A percentile compares a stretch with the other conserved stretches of the same genome.
Evolutionary conservation across 2,797 vertebrate species (phyloP).

Genomic region (Peromyscus nudipes): DNA sequence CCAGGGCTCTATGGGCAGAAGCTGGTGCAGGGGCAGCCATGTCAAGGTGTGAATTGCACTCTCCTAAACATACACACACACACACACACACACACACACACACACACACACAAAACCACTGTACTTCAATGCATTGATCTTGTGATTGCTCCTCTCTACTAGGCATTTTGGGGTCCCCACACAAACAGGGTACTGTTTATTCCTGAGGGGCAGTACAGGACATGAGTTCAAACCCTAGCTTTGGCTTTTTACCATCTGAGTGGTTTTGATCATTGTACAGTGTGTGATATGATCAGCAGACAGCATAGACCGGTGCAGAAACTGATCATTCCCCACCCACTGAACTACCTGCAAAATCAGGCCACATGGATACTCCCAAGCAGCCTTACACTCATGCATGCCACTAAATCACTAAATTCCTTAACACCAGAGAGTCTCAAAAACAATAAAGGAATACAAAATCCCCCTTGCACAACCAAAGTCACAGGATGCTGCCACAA

Average conservation of each 20-base stretch:
- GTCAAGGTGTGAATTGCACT: not conserved
- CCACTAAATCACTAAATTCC: not conserved
- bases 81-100: not conserved
- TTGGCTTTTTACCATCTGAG: accelerated
- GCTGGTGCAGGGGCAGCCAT: not conserved
- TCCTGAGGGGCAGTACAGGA: not conserved
- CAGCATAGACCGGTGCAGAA: not conserved
- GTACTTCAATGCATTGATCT: not conserved
- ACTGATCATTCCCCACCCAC: accelerated
- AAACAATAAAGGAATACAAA: not conserved
- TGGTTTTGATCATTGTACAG: no score
- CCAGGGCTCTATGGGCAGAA: not conserved
- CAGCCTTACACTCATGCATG: accelerated
- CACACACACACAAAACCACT: not conserved
- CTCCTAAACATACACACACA: not conserved
- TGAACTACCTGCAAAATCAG: not conserved
- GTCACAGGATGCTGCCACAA: not conserved
- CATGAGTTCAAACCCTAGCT: not conserved
- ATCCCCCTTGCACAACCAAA: no score
- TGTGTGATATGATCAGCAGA: no score
- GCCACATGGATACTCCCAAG: accelerated
- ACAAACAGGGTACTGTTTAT: accelerated
- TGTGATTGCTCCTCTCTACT: not conserved
- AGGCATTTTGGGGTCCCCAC: not conserved
- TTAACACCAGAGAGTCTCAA: not conserved